A percentile compares a stretch with the other conserved stretches of the same genome.
phyloP scores from a whole-genome alignment of 2,797 vertebrate genomes.

The Molossus alvarezi region DNA sequence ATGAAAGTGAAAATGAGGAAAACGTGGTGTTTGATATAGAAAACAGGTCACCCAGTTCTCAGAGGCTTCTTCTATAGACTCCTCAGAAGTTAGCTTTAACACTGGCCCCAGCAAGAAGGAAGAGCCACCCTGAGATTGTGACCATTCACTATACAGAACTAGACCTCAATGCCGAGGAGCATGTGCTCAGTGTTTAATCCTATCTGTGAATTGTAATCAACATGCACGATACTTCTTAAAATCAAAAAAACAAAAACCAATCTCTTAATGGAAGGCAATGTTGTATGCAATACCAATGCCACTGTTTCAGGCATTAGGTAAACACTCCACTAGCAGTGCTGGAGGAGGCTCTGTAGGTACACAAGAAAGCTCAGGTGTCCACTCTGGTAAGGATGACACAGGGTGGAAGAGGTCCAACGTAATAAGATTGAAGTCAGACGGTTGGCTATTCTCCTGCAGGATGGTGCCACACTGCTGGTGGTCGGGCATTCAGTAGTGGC shows the following conservation, averaged over 20 bases:
- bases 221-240: background rate
- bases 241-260: background rate
- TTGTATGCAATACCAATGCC: background rate
- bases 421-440: background rate
- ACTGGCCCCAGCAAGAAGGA: background rate
- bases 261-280: background rate
- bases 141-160: background rate
- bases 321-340: background rate
- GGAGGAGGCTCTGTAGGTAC: background rate
- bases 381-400: background rate
- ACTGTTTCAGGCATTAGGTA: background rate
- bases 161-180: background rate
- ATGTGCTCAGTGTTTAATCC: background rate
- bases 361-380: background rate
- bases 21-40: slow-evolving; percentile 86
- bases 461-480: background rate
- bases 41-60: background rate
- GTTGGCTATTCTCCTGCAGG: background rate
- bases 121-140: background rate
- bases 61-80: background rate
- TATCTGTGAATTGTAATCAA: background rate
- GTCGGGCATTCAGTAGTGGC: background rate
- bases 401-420: background rate
- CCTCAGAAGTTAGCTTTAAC: background rate
- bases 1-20: slow-evolving; percentile 92